Evolutionary conservation across 1,140 invertebrate genomes (phyloP).

Genomic region (Brachionus paranguensis): DNA sequence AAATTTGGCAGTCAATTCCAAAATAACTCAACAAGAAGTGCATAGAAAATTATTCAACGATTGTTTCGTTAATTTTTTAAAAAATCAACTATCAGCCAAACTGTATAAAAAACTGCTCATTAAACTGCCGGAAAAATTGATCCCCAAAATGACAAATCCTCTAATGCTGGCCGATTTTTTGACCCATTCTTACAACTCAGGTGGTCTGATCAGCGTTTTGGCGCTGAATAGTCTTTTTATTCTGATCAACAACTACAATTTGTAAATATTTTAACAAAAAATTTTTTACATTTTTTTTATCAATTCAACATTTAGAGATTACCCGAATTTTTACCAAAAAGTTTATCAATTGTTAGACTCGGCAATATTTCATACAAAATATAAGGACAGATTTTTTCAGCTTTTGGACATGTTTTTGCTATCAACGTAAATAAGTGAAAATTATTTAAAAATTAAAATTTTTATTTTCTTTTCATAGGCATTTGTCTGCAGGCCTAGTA

Average conservation of each 20-base stretch:
- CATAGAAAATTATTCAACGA: conserved; percentile 37
- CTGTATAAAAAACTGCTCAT: conserved; percentile 72
- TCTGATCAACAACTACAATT: conserved; percentile 80
- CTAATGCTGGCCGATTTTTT: conserved; percentile 82
- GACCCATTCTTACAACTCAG: conserved; percentile 76
- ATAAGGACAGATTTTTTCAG: conserved; percentile 74
- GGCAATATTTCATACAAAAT: conserved; percentile 80
- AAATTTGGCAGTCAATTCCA: neutral
- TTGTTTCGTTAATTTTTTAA: conserved; percentile 33
- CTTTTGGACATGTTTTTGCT: conserved; percentile 80
- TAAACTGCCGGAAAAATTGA: conserved; percentile 72
- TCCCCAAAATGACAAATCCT: conserved; percentile 73
- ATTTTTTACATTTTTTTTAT: conserved; percentile 40
- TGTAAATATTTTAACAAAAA: conserved; percentile 59
- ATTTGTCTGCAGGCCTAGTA: conserved; percentile 81
- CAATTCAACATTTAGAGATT: conserved; percentile 62
- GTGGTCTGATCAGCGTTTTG: conserved; percentile 76
- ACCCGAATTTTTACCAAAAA: conserved; percentile 87
- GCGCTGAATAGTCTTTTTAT: conserved; percentile 86
- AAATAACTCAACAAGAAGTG: conserved; percentile 2
- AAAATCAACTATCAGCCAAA: conserved; percentile 54
- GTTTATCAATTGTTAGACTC: conserved; percentile 85
- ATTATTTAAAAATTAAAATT: conserved; percentile 41
- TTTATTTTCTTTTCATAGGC: conserved; percentile 60
- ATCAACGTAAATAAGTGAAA: conserved; percentile 69